Percentiles rank a stretch among this genome's conserved stretches.
Conservation (phyloP, 2,113 vertebrate species). For the Caloenas nicobarica region DNA sequence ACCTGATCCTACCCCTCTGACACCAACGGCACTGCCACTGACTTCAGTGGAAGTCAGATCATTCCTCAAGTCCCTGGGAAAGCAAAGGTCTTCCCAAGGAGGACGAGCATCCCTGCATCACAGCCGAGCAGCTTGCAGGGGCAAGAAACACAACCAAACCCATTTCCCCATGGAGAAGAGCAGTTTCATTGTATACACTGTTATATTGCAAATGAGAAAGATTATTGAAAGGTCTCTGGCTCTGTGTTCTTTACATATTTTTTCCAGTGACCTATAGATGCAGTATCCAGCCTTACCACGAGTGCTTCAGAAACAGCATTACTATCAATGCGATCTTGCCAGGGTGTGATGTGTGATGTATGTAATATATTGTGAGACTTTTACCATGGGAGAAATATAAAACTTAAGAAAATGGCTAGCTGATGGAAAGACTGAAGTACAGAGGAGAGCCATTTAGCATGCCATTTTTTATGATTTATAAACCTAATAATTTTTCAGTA, state of each 20-base stretch:
- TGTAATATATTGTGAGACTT: rapidly evolving
- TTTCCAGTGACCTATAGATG: background rate
- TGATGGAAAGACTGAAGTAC: background rate
- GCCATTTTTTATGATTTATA: background rate
- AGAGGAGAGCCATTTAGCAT: background rate
- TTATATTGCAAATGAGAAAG: background rate
- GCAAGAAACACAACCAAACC: background rate
- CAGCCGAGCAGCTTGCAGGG: background rate
- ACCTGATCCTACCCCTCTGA: background rate
- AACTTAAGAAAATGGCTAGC: background rate
- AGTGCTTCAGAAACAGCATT: background rate
- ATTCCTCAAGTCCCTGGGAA: background rate
- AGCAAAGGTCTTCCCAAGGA: background rate
- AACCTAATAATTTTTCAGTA: background rate
- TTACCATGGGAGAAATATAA: background rate
- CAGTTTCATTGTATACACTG: background rate
- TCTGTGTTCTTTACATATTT: background rate
- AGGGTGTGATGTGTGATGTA: background rate
- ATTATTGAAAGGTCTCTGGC: background rate
- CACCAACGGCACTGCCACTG: background rate
- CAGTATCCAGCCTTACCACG: background rate
- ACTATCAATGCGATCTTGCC: background rate
- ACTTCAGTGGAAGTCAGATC: background rate
- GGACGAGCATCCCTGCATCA: background rate
- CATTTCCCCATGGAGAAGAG: background rate